Conservation (phyloP, 2,113 vertebrate genomes). For the Brevimyrus niger region DNA sequence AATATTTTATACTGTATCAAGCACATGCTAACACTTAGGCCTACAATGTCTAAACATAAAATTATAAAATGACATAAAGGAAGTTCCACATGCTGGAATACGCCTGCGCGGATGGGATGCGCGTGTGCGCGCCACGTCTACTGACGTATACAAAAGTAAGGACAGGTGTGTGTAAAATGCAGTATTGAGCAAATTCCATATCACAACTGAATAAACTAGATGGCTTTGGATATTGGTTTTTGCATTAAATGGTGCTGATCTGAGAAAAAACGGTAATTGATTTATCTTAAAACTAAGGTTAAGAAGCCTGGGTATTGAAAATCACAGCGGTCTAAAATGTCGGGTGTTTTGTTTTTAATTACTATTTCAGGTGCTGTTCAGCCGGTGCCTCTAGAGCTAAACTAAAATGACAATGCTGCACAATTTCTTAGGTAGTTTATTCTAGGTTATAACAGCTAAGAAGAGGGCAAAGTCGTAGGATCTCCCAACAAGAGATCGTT, state of each 20-base stretch:
- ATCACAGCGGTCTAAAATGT: conserved; percentile 88
- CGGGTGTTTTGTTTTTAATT: conserved; percentile 77
- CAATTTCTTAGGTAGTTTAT: conserved; percentile 33
- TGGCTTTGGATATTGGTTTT: not conserved
- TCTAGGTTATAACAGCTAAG: conserved; percentile 36
- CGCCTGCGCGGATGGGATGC: not conserved
- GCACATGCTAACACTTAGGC: not conserved
- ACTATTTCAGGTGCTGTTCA: conserved; percentile 75
- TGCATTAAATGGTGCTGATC: conserved; percentile 65
- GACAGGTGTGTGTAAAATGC: not conserved
- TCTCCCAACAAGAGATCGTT: not conserved
- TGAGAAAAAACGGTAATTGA: conserved; percentile 89
- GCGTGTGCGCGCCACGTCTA: not conserved
- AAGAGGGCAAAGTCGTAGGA: conserved; percentile 24
- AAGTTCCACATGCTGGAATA: not conserved
- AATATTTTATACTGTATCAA: not conserved
- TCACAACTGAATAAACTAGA: not conserved
- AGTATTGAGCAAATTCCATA: not conserved
- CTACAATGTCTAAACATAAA: not conserved
- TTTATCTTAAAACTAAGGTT: conserved; percentile 86
- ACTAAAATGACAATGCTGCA: conserved; percentile 76
- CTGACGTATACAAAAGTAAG: not conserved
- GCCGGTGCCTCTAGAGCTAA: conserved; percentile 76
- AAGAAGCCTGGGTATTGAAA: conserved; percentile 80
- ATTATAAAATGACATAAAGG: not conserved